A percentile compares a stretch with the other conserved stretches of the same genome.
These are phyloP conservation scores for Lontra canadensis DNA, from an alignment of 2,113 vertebrate species.

Conservation along the genomic window DNA sequence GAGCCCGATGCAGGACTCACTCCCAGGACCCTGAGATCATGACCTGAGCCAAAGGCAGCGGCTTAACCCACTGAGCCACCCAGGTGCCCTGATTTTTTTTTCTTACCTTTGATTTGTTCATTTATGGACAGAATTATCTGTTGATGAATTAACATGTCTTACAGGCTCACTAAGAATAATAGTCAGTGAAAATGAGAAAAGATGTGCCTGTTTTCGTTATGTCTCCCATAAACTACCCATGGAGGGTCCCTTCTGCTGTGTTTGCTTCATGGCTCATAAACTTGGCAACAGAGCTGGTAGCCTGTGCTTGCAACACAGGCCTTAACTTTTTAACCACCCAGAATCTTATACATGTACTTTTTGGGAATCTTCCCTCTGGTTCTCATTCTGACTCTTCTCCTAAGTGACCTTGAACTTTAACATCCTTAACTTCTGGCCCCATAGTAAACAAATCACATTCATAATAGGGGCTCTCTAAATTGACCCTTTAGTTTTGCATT, in stretches of 20 bases:
- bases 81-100: background rate
- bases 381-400: slow-evolving; percentile 5
- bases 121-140: background rate
- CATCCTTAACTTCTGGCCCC: background rate
- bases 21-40: too few species aligned
- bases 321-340: background rate
- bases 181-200: background rate
- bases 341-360: background rate
- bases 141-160: background rate
- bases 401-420: background rate
- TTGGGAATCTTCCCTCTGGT: background rate
- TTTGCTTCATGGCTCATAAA: background rate
- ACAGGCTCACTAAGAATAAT: background rate
- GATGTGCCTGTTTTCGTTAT: background rate
- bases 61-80: too few species aligned
- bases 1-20: too few species aligned
- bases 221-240: background rate
- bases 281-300: background rate
- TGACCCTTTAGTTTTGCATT: background rate
- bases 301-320: too few species aligned
- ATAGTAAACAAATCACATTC: background rate
- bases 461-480: background rate
- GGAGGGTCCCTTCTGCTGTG: background rate
- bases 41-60: too few species aligned
- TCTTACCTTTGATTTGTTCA: background rate